These are phyloP conservation scores for Phylloscopus whistleri DNA, from an alignment of 2,113 vertebrate genomes.

Conservation along the genomic window DNA sequence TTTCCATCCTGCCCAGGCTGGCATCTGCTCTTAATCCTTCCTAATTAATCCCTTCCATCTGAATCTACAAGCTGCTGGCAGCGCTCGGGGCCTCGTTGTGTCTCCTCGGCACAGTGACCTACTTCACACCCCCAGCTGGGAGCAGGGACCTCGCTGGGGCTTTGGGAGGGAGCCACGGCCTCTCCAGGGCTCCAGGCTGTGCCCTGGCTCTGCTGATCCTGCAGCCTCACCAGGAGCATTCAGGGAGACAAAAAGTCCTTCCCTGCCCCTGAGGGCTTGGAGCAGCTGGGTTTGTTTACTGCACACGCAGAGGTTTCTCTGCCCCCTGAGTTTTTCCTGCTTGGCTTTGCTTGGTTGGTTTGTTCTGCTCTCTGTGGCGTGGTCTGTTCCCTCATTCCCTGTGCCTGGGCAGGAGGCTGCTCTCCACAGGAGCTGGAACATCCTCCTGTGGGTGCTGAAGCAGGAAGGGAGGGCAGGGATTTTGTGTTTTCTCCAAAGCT, in stretches of 20 bases:
- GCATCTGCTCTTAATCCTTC: conserved; percentile 52
- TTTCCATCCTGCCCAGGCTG: neutral
- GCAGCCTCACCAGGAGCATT: neutral
- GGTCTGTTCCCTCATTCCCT: neutral
- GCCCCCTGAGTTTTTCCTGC: neutral
- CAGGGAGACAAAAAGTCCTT: neutral
- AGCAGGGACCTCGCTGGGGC: neutral
- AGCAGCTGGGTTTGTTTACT: neutral
- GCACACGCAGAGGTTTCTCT: neutral
- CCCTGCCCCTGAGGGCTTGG: neutral
- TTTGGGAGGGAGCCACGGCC: neutral
- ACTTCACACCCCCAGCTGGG: neutral
- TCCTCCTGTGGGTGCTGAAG: neutral
- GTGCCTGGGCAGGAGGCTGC: neutral
- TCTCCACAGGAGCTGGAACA: neutral
- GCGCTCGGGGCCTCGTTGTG: neutral
- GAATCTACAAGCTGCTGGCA: conserved; percentile 7
- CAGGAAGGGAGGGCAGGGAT: neutral
- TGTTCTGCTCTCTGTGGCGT: neutral
- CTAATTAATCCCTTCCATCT: conserved; percentile 55
- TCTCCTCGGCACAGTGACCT: conserved; percentile 30
- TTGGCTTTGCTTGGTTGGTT: neutral
- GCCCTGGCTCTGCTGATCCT: neutral
- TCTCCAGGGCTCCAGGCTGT: neutral
- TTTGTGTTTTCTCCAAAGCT: neutral